phyloP scores from a whole-genome alignment of 2,888 invertebrate genomes.

The Aradus depressus region DNA sequence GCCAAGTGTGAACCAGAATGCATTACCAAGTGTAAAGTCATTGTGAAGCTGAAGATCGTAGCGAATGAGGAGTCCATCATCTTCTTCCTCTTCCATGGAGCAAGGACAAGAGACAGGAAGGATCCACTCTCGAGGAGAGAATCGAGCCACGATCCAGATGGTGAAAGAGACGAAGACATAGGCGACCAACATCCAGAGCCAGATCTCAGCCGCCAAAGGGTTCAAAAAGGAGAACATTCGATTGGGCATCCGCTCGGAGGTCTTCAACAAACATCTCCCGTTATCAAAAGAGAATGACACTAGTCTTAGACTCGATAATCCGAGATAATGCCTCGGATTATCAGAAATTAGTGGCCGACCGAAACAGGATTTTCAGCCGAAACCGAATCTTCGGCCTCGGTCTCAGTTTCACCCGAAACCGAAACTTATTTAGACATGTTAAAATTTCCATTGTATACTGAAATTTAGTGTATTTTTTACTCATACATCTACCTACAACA shows the following conservation, averaged over 20 bases:
- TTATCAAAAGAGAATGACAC: no score
- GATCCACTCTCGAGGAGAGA: slow-evolving; percentile 70
- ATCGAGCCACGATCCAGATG: slow-evolving; percentile 67
- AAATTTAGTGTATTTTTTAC: no score
- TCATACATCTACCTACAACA: no score
- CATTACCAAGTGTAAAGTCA: slow-evolving; percentile 70
- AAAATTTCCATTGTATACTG: no score
- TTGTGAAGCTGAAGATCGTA: slow-evolving; percentile 41
- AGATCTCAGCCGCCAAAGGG: slow-evolving; percentile 73
- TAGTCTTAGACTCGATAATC: no score
- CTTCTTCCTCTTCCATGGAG: slow-evolving; percentile 18
- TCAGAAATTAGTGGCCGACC: no score
- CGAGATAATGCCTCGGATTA: no score
- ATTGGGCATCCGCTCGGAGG: slow-evolving; percentile 40
- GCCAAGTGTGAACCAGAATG: slow-evolving; percentile 78
- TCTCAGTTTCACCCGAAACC: no score
- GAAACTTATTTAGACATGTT: no score
- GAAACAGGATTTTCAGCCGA: no score
- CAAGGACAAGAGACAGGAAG: slow-evolving; percentile 46
- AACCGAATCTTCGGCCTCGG: no score
- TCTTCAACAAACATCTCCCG: no score
- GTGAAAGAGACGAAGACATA: slow-evolving; percentile 66
- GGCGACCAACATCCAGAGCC: slow-evolving; percentile 69
- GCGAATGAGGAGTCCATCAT: slow-evolving; percentile 19
- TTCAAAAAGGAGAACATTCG: slow-evolving; percentile 75